A percentile compares a stretch with the other conserved stretches of the same genome.
phyloP scores from a whole-genome alignment of 2,888 invertebrate species.

The Nephrotoma guestfalica region DNA sequence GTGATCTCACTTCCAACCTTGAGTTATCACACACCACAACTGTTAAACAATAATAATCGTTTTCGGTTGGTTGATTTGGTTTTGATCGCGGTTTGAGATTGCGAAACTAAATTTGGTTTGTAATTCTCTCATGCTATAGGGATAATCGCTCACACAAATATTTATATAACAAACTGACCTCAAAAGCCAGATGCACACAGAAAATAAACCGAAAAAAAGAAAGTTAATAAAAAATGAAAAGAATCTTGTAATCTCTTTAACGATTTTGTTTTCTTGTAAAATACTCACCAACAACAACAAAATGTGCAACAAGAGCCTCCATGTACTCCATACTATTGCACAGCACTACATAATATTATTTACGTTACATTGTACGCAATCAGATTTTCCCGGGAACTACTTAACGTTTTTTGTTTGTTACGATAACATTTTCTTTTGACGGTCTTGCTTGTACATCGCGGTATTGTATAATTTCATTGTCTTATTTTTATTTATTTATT shows the following conservation, averaged over 20 bases:
- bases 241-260: not conserved
- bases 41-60: not conserved
- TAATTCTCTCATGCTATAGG: not conserved
- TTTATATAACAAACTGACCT: not conserved
- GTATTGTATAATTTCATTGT: not conserved
- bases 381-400: not conserved
- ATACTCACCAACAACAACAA: not conserved
- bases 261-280: not conserved
- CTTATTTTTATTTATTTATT: not conserved
- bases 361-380: not conserved
- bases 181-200: not conserved
- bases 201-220: not conserved
- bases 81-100: not conserved
- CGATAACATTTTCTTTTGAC: not conserved
- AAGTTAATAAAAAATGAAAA: not conserved
- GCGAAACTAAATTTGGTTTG: not conserved
- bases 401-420: not conserved
- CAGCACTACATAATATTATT: not conserved
- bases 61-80: not conserved
- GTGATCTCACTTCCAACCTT: not conserved
- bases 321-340: not conserved
- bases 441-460: not conserved
- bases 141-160: not conserved
- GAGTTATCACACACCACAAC: not conserved
- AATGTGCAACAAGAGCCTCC: not conserved